phyloP scores from a whole-genome alignment of 92 coral and sea anemone genomes.

The Epizoanthus ramosus region DNA sequence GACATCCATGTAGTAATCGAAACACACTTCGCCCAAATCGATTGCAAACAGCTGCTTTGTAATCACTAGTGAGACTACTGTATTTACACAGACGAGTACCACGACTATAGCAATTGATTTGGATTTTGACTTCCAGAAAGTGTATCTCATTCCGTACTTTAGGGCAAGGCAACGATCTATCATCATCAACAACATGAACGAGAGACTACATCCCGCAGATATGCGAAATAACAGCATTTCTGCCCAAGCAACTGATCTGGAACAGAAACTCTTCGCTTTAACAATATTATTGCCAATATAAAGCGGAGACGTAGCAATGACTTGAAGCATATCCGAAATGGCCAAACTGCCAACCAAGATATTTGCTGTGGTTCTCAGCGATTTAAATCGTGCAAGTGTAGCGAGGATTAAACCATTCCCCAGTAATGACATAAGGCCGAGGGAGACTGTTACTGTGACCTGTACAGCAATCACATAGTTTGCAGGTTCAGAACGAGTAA shows the following conservation, averaged over 20 bases:
- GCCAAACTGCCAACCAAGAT: slow-evolving; percentile 3
- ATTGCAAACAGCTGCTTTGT: neutral
- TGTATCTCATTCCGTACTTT: slow-evolving; percentile 24
- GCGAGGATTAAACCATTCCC: slow-evolving; percentile 8
- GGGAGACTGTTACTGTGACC: neutral
- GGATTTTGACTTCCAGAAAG: slow-evolving; percentile 2
- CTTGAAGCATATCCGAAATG: neutral
- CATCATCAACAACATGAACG: neutral
- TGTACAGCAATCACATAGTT: neutral
- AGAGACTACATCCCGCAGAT: neutral
- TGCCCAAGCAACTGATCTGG: neutral
- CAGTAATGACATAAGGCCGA: neutral
- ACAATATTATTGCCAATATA: slow-evolving; percentile 13
- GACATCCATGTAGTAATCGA: neutral
- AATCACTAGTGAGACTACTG: neutral
- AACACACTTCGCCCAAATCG: slow-evolving; percentile 8
- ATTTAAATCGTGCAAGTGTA: slow-evolving; percentile 4
- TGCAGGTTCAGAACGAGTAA: no score
- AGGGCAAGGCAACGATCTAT: slow-evolving; percentile 11
- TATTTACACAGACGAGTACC: neutral
- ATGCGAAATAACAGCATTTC: neutral
- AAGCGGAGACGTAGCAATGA: neutral
- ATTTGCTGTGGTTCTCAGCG: slow-evolving; percentile 8
- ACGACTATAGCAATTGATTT: neutral
- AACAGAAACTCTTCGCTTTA: neutral